A percentile compares a stretch with the other conserved stretches of the same genome.
Conservation (phyloP, 2,888 invertebrate genomes). For the Empis stercorea region DNA sequence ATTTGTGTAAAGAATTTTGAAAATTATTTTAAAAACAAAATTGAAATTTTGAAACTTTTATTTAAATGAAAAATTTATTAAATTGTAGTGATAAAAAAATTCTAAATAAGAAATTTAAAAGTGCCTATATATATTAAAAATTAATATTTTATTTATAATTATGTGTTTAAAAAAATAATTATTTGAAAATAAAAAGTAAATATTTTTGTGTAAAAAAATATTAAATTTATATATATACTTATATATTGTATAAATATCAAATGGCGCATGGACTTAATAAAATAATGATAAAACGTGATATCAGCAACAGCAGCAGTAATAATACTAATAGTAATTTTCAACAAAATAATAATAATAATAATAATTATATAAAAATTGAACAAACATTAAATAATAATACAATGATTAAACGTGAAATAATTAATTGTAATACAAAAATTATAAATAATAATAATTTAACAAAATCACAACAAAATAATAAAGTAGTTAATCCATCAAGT, state of each 20-base stretch:
- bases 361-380: background rate
- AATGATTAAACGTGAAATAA: background rate
- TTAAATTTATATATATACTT: too few species aligned
- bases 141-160: background rate
- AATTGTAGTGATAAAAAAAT: background rate
- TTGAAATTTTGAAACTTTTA: background rate
- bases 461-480: background rate
- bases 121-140: background rate
- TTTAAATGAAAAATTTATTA: background rate
- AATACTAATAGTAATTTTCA: too few species aligned
- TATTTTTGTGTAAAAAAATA: too few species aligned
- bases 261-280: conserved; percentile 15
- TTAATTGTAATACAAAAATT: background rate
- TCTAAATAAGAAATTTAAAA: background rate
- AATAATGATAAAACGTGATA: conserved; percentile 17
- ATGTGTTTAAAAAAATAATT: too few species aligned
- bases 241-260: too few species aligned
- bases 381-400: conserved; percentile 2
- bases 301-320: conserved; percentile 6
- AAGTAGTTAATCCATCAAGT: too few species aligned
- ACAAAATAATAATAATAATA: too few species aligned
- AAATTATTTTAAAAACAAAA: background rate
- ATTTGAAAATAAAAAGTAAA: too few species aligned
- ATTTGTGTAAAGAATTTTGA: too few species aligned
- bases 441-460: background rate